Conservation (phyloP, 2,113 vertebrate genomes). For the Apistogramma diplotaenia region DNA sequence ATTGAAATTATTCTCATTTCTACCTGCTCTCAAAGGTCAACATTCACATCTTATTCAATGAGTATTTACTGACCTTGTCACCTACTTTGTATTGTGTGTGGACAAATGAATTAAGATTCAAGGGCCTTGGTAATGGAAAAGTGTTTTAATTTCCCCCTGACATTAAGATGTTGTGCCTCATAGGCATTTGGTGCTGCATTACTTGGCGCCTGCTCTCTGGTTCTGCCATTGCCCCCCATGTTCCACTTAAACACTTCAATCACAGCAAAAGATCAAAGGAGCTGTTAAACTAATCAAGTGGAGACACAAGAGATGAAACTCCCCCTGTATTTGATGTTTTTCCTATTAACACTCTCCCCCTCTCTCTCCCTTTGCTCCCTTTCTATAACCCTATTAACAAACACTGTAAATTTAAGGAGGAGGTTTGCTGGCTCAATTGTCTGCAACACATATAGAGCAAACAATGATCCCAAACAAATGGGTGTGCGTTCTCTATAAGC, state of each 20-base stretch:
- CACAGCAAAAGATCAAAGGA: slow-evolving; percentile 95
- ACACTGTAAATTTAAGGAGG: slow-evolving; percentile 54
- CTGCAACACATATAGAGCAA: slow-evolving; percentile 66
- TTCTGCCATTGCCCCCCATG: slow-evolving; percentile 87
- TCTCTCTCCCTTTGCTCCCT: slow-evolving; percentile 22
- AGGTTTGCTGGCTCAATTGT: slow-evolving; percentile 61
- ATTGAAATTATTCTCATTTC: slow-evolving; percentile 60
- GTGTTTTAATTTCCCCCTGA: slow-evolving; percentile 98
- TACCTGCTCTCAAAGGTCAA: slow-evolving; percentile 77
- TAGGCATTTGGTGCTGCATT: slow-evolving; percentile 90
- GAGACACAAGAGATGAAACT: slow-evolving; percentile 77
- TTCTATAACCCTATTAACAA: slow-evolving; percentile 62
- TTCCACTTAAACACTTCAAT: slow-evolving; percentile 96
- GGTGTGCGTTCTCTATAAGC: slow-evolving; percentile 40
- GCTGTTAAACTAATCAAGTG: slow-evolving; percentile 95
- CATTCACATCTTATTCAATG: slow-evolving; percentile 74
- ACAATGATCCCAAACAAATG: slow-evolving; percentile 68
- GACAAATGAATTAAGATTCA: slow-evolving; percentile 92
- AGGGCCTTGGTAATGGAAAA: slow-evolving; percentile 85
- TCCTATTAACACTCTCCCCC: slow-evolving; percentile 52
- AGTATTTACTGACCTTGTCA: slow-evolving; percentile 81
- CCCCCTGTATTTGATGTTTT: slow-evolving; percentile 67
- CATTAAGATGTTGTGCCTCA: slow-evolving; percentile 96
- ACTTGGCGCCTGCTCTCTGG: slow-evolving; percentile 80
- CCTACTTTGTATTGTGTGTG: slow-evolving; percentile 80